Conservation (phyloP, 2,113 vertebrate species). For the Plecturocebus donacophilus region DNA sequence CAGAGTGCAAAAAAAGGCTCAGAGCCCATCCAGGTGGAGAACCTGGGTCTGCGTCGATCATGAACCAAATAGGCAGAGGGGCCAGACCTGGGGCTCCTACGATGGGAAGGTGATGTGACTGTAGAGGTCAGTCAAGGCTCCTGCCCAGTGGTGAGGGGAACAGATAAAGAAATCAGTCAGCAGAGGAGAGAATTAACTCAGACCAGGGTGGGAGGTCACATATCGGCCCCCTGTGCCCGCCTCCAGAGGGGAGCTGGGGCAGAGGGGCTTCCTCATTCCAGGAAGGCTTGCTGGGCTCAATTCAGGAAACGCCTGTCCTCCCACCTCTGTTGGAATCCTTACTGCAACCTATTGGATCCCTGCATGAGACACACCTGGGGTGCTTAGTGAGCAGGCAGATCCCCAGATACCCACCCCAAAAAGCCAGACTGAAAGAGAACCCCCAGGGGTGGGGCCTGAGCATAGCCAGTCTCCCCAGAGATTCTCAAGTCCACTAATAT, state of each 20-base stretch:
- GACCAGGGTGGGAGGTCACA: not conserved
- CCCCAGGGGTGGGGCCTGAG: not conserved
- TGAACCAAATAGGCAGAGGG: not conserved
- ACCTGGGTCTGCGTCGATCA: not conserved
- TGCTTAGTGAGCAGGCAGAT: not conserved
- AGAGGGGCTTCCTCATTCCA: not conserved
- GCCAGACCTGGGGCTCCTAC: not conserved
- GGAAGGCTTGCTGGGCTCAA: not conserved
- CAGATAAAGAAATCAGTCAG: not conserved
- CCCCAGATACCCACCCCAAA: not conserved
- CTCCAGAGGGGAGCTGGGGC: not conserved
- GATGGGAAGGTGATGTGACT: not conserved
- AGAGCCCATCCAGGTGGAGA: not conserved
- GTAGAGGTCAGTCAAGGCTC: not conserved
- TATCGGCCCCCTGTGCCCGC: accelerated
- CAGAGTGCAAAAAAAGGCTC: not conserved
- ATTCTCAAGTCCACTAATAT: not conserved
- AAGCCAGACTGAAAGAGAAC: not conserved
- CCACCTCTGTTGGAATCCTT: not conserved
- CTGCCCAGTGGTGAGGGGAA: not conserved
- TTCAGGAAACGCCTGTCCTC: not conserved
- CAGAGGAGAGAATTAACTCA: not conserved
- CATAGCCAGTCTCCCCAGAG: not conserved
- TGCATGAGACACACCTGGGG: not conserved
- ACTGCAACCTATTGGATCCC: not conserved